Evolutionary conservation across 2,113 vertebrate genomes (phyloP).

Genomic region (Periophthalmus modestus): DNA sequence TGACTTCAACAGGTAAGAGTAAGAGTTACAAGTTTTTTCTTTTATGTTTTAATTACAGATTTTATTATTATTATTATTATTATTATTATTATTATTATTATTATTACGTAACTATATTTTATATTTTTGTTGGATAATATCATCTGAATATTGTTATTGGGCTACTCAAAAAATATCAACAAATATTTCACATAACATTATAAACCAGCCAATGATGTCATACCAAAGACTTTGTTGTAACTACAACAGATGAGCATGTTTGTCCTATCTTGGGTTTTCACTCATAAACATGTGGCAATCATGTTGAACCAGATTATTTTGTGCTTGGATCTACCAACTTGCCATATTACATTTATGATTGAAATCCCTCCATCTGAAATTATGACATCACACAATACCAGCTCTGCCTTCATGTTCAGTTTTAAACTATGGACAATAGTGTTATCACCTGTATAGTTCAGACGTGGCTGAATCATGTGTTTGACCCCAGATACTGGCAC

Average conservation of each 20-base stretch:
- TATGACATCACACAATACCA: neutral
- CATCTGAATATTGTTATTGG: no score
- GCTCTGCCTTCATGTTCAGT: neutral
- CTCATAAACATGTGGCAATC: no score
- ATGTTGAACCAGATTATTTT: no score
- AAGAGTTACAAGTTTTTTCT: neutral
- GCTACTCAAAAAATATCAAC: no score
- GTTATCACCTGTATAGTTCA: neutral
- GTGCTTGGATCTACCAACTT: neutral
- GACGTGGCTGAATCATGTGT: no score
- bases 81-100: no score
- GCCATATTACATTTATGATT: neutral
- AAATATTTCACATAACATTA: neutral
- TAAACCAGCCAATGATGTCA: neutral
- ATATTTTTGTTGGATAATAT: no score
- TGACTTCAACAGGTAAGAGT: conserved; percentile 64
- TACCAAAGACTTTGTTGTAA: no score
- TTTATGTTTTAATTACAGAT: neutral
- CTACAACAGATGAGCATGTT: no score
- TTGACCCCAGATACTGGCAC: conserved; percentile 85
- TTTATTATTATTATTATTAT: no score
- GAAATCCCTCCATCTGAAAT: neutral
- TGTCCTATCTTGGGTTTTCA: no score
- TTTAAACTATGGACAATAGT: neutral
- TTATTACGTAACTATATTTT: no score